These are phyloP conservation scores for Neoascia interrupta DNA, from an alignment of 2,888 invertebrate genomes.

Conservation along the genomic window DNA sequence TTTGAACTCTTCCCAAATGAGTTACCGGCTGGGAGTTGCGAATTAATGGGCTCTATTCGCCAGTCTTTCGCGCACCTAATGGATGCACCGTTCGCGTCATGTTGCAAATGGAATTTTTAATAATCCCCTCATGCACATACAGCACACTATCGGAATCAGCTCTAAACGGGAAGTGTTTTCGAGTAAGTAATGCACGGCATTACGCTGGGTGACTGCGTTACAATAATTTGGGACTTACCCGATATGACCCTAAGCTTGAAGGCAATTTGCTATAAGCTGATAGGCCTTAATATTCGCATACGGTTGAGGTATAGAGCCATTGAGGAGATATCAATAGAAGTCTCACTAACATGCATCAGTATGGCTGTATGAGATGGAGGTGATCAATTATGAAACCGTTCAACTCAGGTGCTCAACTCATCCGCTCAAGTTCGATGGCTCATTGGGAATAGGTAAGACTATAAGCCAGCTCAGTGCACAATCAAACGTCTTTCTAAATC, in stretches of 20 bases:
- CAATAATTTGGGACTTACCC: conserved; percentile 62
- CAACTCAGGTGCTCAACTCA: too few species aligned
- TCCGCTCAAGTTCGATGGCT: too few species aligned
- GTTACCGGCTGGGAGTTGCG: conserved; percentile 66
- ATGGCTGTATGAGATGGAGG: too few species aligned
- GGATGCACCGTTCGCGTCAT: conserved; percentile 60
- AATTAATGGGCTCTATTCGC: conserved; percentile 64
- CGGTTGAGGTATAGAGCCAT: too few species aligned
- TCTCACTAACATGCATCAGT: too few species aligned
- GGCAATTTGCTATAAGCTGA: conserved; percentile 43
- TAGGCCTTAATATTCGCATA: too few species aligned
- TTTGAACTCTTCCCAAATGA: conserved; percentile 69
- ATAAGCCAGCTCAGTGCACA: too few species aligned
- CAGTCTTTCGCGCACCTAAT: conserved; percentile 56
- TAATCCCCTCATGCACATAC: conserved; percentile 19
- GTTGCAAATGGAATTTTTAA: conserved; percentile 66
- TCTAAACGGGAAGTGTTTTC: not conserved
- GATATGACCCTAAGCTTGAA: conserved; percentile 35
- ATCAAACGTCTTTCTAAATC: too few species aligned
- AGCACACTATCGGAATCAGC: conserved; percentile 6
- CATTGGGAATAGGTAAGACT: too few species aligned
- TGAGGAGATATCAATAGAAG: too few species aligned
- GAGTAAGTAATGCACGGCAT: conserved; percentile 52
- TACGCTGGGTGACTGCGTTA: conserved; percentile 27
- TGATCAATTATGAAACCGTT: too few species aligned